Conservation (phyloP, 2,888 invertebrate species). For the Macroteleia sp. region DNA sequence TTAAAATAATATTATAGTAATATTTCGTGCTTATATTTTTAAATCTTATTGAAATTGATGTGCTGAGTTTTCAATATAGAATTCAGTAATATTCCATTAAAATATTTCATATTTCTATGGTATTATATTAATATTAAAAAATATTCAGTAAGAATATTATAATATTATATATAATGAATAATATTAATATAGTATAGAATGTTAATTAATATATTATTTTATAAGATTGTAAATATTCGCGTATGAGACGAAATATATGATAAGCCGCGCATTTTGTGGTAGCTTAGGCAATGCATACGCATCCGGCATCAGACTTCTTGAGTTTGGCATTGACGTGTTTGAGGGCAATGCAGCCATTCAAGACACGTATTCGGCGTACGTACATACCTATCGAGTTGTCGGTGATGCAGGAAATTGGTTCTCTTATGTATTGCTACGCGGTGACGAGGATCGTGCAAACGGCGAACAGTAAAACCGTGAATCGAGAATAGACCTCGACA, state of each 20-base stretch:
- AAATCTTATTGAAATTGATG: too few species aligned
- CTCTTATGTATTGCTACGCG: slow-evolving; percentile 77
- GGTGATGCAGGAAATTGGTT: slow-evolving; percentile 78
- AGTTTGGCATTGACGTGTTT: slow-evolving; percentile 54
- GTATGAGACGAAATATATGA: slow-evolving; percentile 29
- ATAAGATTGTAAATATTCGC: too few species aligned
- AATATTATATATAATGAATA: too few species aligned
- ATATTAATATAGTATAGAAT: too few species aligned
- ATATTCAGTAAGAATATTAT: too few species aligned
- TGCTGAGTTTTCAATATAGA: too few species aligned
- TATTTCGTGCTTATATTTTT: too few species aligned
- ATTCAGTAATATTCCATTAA: too few species aligned
- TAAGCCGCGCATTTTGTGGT: slow-evolving; percentile 36
- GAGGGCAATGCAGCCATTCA: slow-evolving; percentile 44
- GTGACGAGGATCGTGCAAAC: slow-evolving; percentile 75
- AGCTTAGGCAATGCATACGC: slow-evolving; percentile 40
- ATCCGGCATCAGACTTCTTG: slow-evolving; percentile 39
- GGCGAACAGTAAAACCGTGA: slow-evolving; percentile 72
- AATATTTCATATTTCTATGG: too few species aligned
- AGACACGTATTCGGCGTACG: slow-evolving; percentile 57
- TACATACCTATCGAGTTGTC: slow-evolving; percentile 68
- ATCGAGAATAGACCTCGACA: slow-evolving; percentile 72
- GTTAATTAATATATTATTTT: too few species aligned
- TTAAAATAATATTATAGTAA: too few species aligned
- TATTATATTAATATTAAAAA: too few species aligned